phyloP scores from a whole-genome alignment of 2,888 invertebrate species.

The Zhengitettix transpicula region DNA sequence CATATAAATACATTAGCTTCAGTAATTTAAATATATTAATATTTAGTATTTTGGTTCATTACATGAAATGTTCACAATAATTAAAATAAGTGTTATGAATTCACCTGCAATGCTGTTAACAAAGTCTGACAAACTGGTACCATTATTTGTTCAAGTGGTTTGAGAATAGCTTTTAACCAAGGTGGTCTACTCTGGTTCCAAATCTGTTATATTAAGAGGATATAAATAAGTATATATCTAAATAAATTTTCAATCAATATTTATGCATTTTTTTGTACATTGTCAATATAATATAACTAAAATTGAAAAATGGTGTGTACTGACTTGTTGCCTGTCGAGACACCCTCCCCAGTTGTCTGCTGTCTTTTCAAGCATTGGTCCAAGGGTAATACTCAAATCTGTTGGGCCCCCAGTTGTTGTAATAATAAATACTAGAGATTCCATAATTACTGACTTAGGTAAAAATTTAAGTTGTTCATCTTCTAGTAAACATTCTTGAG shows the following conservation, averaged over 20 bases:
- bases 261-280: too few relatives aligned
- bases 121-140: conserved; percentile 35
- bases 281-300: too few relatives aligned
- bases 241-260: too few relatives aligned
- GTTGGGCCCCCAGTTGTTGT: conserved; percentile 26
- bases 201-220: conserved; percentile 32
- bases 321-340: conserved; percentile 57
- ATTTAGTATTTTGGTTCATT: too few relatives aligned
- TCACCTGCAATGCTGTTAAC: background rate
- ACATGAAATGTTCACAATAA: too few relatives aligned
- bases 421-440: conserved; percentile 45
- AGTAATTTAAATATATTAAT: too few relatives aligned
- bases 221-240: too few relatives aligned
- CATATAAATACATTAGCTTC: too few relatives aligned
- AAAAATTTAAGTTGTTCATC: conserved; percentile 25
- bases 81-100: background rate
- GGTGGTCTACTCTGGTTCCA: conserved; percentile 68
- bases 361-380: conserved; percentile 27
- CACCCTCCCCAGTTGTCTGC: conserved; percentile 47
- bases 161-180: conserved; percentile 56
- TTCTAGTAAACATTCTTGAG: conserved; percentile 33
- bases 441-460: conserved; percentile 10
- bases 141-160: conserved; percentile 42
- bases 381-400: conserved; percentile 6
- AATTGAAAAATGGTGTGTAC: background rate